Percentiles rank a stretch among this genome's conserved stretches.
phyloP scores from a whole-genome alignment of 2,113 vertebrate genomes.

The Syngnathus typhle region DNA sequence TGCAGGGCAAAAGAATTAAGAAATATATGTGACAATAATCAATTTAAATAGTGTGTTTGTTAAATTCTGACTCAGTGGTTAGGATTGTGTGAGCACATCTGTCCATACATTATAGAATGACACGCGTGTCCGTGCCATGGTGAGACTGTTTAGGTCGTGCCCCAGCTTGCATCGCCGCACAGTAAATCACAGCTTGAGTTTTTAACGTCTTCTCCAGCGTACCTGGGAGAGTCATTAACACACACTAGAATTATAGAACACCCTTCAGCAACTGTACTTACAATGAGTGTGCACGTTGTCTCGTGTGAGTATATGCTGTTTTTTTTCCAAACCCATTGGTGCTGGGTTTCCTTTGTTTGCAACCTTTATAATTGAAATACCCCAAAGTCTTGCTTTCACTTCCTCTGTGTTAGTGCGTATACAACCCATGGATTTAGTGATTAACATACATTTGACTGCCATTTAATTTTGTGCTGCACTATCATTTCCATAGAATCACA shows the following conservation, averaged over 20 bases:
- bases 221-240: constrained; percentile 69
- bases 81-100: neutral
- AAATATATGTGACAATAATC: constrained; percentile 26
- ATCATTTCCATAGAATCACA: constrained; percentile 54
- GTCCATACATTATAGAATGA: constrained; percentile 23
- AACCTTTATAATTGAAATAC: constrained; percentile 29
- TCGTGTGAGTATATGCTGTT: constrained; percentile 3
- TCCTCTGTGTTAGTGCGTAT: neutral
- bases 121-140: constrained; percentile 24
- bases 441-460: constrained; percentile 60
- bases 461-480: constrained; percentile 59
- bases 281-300: constrained; percentile 24
- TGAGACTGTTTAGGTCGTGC: constrained; percentile 57
- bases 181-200: constrained; percentile 65
- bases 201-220: constrained; percentile 62
- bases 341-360: constrained; percentile 43
- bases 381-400: constrained; percentile 9
- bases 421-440: constrained; percentile 22
- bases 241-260: constrained; percentile 62
- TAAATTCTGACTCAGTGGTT: no score
- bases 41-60: neutral
- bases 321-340: constrained; percentile 19
- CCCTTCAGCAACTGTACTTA: constrained; percentile 48
- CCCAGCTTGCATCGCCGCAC: constrained; percentile 60
- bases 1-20: neutral